Evolutionary conservation across 2,888 invertebrate species (phyloP), one percentile per base, ranked within the genome.

Genomic region (Patella caerulea): DNA sequence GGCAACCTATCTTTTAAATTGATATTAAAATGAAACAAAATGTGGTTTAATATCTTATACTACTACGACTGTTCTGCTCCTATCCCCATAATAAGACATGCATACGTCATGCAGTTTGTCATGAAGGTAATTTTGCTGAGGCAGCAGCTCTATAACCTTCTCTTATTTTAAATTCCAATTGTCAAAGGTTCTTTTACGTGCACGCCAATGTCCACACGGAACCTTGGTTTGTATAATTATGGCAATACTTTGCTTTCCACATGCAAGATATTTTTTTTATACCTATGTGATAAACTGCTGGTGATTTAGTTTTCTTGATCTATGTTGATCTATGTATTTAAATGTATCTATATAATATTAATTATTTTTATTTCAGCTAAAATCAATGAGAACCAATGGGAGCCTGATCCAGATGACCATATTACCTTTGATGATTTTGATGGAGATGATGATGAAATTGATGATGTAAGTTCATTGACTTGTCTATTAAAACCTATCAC

Each of bases 371-470:
- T 86, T 86, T 12, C 88, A 91, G 91, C 90, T 71, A 96, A 98
- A 92, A 98, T 98, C 94, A 98, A 97, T 92, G 98, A 98, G 91
- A 97, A 96, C 84, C 96, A 97, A 88, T 97, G 97, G 83, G 97
- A 97, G 92, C 95, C 97, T 91, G 97, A 97, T 88, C 95, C 96
- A 90, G 98, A 98, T 93, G 98, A 98, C 92, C 97, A 98, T 92
- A 98, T 98, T 93, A 97, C 97, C 92, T 98, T 98, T 90, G 97
- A 97, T 86, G 97, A 98, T 93, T 96, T 97, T 93, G 96, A 97
- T 91, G 90, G 85, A 12, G 88, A 89, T 77, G 90, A 89, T 73
- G 90, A 89, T 76, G 91, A 91, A 76, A 90, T 91, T 84, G 91
- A 91, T 85, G 90, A 90, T 79, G 90, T 91, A 79, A 85, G 86